These are phyloP conservation scores for Diarsia rubi DNA, from an alignment of 2,888 invertebrate genomes.

Conservation along the genomic window DNA sequence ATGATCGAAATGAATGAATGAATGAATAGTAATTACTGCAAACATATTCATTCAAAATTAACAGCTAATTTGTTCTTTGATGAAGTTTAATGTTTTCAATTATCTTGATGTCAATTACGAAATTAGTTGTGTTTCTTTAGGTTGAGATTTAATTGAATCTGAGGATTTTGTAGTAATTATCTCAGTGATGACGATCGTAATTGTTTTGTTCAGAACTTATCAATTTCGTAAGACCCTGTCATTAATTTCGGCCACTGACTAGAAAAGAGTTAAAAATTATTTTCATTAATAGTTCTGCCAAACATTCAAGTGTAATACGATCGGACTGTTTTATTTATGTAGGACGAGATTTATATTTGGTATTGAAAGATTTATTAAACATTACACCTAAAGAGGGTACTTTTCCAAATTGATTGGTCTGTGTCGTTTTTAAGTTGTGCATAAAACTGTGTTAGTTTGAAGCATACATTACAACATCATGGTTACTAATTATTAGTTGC, in stretches of 20 bases:
- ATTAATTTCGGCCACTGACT: background rate
- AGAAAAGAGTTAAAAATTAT: background rate
- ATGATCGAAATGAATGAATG: slow-evolving; percentile 25
- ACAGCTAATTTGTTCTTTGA: slow-evolving; percentile 25
- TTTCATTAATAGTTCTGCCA: background rate
- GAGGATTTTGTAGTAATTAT: background rate
- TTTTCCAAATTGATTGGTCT: background rate
- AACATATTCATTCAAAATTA: slow-evolving; percentile 17
- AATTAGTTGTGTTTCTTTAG: background rate
- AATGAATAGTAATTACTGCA: slow-evolving; percentile 31
- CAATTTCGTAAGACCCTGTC: background rate
- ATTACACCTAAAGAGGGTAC: no score
- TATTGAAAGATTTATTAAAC: no score
- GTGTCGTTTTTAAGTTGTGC: background rate
- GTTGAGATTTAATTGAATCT: background rate
- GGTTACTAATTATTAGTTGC: background rate
- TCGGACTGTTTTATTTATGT: background rate
- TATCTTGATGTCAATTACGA: slow-evolving; percentile 12
- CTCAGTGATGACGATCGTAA: background rate
- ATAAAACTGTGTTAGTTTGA: background rate
- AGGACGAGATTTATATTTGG: no score
- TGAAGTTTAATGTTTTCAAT: slow-evolving; percentile 26
- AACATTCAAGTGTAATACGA: background rate
- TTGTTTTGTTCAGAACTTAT: background rate
- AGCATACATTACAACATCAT: background rate